Conservation (phyloP, 2,888 invertebrate species). For the Drosophila maculinotata region DNA sequence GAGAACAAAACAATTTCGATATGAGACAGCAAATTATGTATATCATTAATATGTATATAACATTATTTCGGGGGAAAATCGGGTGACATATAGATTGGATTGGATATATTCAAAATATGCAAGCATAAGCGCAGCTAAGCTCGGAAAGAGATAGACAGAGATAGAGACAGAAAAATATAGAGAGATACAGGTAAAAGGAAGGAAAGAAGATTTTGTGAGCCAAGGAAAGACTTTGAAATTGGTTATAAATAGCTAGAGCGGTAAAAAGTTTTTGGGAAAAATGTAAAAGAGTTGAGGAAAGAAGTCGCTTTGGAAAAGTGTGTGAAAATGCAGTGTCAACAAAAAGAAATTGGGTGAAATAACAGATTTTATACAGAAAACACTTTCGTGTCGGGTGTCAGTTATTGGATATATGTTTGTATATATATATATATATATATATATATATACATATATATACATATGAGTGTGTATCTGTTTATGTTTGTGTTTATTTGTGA, state of each 20-base stretch:
- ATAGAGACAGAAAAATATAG: constrained; percentile 9
- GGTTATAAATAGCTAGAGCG: background rate
- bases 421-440: background rate
- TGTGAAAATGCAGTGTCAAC: constrained; percentile 45
- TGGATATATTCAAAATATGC: constrained; percentile 42
- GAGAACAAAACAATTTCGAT: constrained; percentile 80
- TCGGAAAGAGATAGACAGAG: constrained; percentile 18
- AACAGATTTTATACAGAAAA: constrained; percentile 15
- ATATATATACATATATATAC: background rate
- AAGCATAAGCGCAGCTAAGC: constrained; percentile 47
- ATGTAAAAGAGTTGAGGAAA: constrained; percentile 4
- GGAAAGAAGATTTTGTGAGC: constrained; percentile 5
- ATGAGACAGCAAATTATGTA: constrained; percentile 60
- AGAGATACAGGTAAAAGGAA: background rate
- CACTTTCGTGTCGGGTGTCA: constrained; percentile 12
- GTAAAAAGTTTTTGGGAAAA: background rate
- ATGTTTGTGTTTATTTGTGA: constrained; percentile 17
- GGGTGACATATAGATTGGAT: constrained; percentile 29
- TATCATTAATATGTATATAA: constrained; percentile 43
- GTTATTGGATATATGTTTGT: constrained; percentile 1
- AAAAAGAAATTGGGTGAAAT: constrained; percentile 30
- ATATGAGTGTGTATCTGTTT: constrained; percentile 6
- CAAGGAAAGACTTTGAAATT: constrained; percentile 23
- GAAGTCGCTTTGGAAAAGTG: constrained; percentile 22
- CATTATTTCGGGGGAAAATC: constrained; percentile 25